phyloP scores from a whole-genome alignment of 2,888 invertebrate genomes.

The Cephus pulcher region DNA sequence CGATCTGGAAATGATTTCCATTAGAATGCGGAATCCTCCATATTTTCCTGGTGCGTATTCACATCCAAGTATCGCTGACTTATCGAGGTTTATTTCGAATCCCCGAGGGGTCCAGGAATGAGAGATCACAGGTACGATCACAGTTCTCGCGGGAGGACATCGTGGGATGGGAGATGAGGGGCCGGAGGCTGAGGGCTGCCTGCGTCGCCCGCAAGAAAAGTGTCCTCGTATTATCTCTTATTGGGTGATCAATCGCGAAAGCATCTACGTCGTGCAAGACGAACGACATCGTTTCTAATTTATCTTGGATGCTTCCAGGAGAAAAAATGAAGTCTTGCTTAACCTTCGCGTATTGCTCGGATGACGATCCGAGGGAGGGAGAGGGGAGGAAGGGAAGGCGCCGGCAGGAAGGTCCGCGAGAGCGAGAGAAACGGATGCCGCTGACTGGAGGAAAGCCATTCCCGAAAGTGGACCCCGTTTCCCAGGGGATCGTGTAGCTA shows the following conservation, averaged over 20 bases:
- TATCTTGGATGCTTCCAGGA: neutral
- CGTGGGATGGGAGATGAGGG: conserved; percentile 17
- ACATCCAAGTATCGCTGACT: neutral
- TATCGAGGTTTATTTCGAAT: neutral
- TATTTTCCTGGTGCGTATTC: neutral
- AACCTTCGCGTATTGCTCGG: neutral
- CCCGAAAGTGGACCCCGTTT: neutral
- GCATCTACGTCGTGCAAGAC: neutral
- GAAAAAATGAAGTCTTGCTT: neutral
- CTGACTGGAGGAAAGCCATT: neutral
- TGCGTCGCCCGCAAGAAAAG: neutral
- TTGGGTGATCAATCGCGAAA: conserved; percentile 3
- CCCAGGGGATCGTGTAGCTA: neutral
- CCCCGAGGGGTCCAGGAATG: neutral
- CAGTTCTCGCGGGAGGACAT: neutral
- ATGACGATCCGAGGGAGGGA: conserved; percentile 2
- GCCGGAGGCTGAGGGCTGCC: neutral
- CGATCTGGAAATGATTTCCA: neutral
- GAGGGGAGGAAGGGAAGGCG: neutral
- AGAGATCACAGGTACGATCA: conserved; percentile 2
- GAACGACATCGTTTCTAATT: neutral
- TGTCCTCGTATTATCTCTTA: conserved; percentile 7
- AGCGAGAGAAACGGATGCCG: neutral
- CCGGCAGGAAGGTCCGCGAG: neutral
- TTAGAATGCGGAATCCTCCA: neutral